A percentile compares a stretch with the other conserved stretches of the same genome.
Evolutionary conservation across 2,888 invertebrate genomes (phyloP).

Genomic region (Ernsta delagoae): DNA sequence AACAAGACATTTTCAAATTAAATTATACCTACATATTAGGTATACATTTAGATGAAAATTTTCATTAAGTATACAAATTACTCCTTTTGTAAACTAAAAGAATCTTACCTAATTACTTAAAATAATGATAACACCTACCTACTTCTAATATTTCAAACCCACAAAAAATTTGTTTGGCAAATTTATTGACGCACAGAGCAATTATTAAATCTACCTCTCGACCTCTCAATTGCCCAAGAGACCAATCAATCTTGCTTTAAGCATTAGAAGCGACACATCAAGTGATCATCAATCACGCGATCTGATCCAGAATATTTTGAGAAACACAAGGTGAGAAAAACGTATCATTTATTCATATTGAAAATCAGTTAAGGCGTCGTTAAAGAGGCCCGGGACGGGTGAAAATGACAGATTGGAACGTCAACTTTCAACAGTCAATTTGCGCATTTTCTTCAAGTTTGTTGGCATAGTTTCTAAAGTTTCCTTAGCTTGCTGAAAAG

Average conservation of each 20-base stretch:
- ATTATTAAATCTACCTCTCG: slow-evolving; percentile 1
- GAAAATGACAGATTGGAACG: background rate
- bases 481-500: background rate
- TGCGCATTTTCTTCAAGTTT: background rate
- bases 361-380: slow-evolving; percentile 27
- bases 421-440: background rate
- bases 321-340: slow-evolving; percentile 63
- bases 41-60: too few species aligned
- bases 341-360: slow-evolving; percentile 29
- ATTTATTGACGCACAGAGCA: background rate
- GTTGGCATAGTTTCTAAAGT: background rate
- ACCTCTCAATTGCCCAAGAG: slow-evolving; percentile 42
- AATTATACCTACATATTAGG: too few species aligned
- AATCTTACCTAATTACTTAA: too few species aligned
- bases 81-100: too few species aligned
- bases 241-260: slow-evolving; percentile 71
- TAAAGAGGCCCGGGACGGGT: slow-evolving; percentile 22
- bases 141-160: too few species aligned
- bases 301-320: slow-evolving; percentile 54
- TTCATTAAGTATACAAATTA: too few species aligned
- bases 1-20: too few species aligned
- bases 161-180: too few species aligned
- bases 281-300: slow-evolving; percentile 72
- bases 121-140: too few species aligned
- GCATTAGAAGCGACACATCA: slow-evolving; percentile 66